phyloP scores from a whole-genome alignment of 1,140 invertebrate genomes.

The Melanaphis sacchari region DNA sequence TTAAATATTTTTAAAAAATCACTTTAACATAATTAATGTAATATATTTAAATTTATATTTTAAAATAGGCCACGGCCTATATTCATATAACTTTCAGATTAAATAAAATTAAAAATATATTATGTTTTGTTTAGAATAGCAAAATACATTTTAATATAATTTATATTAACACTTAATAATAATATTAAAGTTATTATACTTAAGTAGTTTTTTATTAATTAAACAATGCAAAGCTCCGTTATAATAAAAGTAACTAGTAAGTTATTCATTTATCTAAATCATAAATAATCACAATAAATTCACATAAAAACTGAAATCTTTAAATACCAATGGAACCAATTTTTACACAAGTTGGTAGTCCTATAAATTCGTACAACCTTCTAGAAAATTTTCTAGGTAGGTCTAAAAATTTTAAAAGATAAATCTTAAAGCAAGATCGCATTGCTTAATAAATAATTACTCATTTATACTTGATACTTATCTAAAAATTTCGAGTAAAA shows the following conservation, averaged over 20 bases:
- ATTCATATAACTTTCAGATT: background rate
- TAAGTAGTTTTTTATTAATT: background rate
- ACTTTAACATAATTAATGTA: background rate
- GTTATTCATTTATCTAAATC: background rate
- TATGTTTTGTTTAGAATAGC: background rate
- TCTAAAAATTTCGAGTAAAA: background rate
- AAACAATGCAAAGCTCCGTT: background rate
- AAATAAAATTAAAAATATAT: background rate
- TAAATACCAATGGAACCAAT: background rate
- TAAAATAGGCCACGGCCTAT: background rate
- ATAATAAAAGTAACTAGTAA: background rate
- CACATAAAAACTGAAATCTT: background rate
- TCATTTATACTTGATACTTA: background rate
- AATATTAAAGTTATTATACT: background rate
- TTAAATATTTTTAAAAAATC: conserved; percentile 19
- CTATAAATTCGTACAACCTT: background rate
- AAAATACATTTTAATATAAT: background rate
- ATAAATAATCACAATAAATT: background rate
- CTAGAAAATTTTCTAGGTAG: background rate
- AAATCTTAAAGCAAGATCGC: background rate
- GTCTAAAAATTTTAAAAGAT: background rate
- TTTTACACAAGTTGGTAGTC: background rate
- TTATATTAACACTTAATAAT: background rate
- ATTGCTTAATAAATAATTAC: background rate
- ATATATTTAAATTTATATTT: background rate